Conservation (phyloP, 2,797 vertebrate species). For the Alcedo atthis region DNA sequence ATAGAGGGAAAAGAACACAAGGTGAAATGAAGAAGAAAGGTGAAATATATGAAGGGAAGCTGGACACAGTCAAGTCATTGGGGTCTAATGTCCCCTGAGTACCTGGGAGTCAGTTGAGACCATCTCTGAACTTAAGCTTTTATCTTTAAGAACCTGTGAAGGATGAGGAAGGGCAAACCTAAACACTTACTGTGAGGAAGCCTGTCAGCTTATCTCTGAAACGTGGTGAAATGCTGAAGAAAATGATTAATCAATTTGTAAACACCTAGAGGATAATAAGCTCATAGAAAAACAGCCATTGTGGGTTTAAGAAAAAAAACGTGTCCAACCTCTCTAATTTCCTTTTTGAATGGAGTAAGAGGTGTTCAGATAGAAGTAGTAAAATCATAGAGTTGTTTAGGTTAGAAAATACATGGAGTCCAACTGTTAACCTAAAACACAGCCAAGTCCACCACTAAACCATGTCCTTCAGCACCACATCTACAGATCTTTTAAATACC, state of each 20-base stretch:
- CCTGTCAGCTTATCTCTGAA: slow-evolving; percentile 8
- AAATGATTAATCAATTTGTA: slow-evolving; percentile 40
- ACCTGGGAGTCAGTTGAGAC: not conserved
- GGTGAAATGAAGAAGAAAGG: not conserved
- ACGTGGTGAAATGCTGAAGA: not conserved
- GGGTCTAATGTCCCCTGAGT: not conserved
- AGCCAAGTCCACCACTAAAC: not conserved
- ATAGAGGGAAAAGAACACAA: not conserved
- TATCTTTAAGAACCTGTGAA: not conserved
- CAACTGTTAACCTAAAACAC: not conserved
- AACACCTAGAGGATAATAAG: slow-evolving; percentile 1
- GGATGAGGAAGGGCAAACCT: slow-evolving; percentile 1
- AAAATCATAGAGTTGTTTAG: not conserved
- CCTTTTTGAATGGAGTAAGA: not conserved
- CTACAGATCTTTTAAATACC: not conserved
- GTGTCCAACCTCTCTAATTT: not conserved
- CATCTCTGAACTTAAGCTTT: not conserved
- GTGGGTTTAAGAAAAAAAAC: not conserved
- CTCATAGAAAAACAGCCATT: not conserved
- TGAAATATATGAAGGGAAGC: not conserved
- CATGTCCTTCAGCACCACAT: not conserved
- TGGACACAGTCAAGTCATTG: not conserved
- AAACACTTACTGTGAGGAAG: not conserved
- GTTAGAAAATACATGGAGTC: not conserved
- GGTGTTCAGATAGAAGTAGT: not conserved